Evolutionary conservation across 2,113 vertebrate genomes (phyloP), one percentile per base, ranked within the genome.

Genomic region (Laterallus jamaicensis): DNA sequence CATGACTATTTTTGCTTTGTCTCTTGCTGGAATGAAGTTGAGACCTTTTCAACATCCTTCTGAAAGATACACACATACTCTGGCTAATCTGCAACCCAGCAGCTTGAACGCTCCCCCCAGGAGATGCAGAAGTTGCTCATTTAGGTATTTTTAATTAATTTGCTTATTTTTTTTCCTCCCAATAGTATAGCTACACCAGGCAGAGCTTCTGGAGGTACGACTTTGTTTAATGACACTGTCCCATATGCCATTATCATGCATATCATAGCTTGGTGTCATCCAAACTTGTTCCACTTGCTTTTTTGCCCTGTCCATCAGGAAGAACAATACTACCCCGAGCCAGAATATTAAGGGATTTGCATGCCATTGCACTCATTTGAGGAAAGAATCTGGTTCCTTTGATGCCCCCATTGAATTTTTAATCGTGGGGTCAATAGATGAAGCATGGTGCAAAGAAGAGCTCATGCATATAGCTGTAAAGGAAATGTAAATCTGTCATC

Each of bases 221-320:
- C 37, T 92, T 59, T 67, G 40, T 83, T 97, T 95, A 90, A 83
- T 74, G 39, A 77, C 69, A 80, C 39, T 3, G 1, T 47, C 74
- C 64, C 49, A 28, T 77, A 75, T 10, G 2, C 62, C 81, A 85
- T n/a, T 79, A 92, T 93, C 74, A 28, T 60, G 75, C 56, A 12
- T 42, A 52, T 40, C 76, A 39, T 14, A 58, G 60, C 35, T 75
- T 64, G 59, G 42, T 86, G 63, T 90, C 88, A 95, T 40, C 76
- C 60, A 60, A 59, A 88, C 90, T 94, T 54, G 90, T 86, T 96
- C 82, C 73, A 81, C 93, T 95, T 67, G 85, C 49, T 95, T 95
- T 88, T 94, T 81, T 68, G 32, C 56, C 56, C 56, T 64, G 67
- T 74, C 59, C 71, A 29, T 90, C 80, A 88, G 69, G 88, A 77